phyloP scores from a whole-genome alignment of 1,140 invertebrate species.

The Andrena cerasifolii region DNA sequence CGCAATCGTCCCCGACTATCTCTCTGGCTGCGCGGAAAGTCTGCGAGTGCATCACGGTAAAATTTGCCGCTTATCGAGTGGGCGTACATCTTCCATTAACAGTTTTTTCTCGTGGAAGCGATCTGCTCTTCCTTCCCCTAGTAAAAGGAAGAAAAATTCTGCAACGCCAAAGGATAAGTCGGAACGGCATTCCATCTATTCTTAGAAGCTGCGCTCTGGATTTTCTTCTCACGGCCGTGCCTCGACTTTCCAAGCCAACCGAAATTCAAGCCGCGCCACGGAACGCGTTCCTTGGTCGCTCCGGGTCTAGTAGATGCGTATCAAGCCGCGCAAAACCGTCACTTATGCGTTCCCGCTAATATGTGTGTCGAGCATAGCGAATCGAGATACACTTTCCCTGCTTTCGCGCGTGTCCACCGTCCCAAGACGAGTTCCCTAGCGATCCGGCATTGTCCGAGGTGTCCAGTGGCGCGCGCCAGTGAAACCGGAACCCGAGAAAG shows the following conservation, averaged over 20 bases:
- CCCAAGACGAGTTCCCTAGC: conserved; percentile 42
- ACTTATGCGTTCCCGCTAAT: conserved; percentile 44
- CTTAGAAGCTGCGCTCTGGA: no score
- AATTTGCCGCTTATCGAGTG: no score
- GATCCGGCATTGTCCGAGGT: conserved; percentile 54
- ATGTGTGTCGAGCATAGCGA: conserved; percentile 56
- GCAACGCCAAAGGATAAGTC: not conserved
- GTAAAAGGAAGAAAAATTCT: not conserved
- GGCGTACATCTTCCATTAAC: no score
- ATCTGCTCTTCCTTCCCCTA: not conserved
- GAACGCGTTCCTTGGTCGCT: not conserved
- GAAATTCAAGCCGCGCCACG: not conserved
- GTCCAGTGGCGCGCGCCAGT: conserved; percentile 18
- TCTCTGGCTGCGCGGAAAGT: no score
- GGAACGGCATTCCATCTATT: no score
- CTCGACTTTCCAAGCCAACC: no score
- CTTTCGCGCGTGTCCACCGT: conserved; percentile 63
- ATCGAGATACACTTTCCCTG: conserved; percentile 69
- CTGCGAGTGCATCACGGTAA: no score
- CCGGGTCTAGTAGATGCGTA: not conserved
- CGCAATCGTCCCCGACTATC: no score
- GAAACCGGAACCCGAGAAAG: conserved; percentile 68
- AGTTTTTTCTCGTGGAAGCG: not conserved
- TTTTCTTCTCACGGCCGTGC: no score
- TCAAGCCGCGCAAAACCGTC: not conserved